A percentile compares a stretch with the other conserved stretches of the same genome.
Evolutionary conservation across 2,888 invertebrate genomes (phyloP).

Genomic region (Adineta ricciae): DNA sequence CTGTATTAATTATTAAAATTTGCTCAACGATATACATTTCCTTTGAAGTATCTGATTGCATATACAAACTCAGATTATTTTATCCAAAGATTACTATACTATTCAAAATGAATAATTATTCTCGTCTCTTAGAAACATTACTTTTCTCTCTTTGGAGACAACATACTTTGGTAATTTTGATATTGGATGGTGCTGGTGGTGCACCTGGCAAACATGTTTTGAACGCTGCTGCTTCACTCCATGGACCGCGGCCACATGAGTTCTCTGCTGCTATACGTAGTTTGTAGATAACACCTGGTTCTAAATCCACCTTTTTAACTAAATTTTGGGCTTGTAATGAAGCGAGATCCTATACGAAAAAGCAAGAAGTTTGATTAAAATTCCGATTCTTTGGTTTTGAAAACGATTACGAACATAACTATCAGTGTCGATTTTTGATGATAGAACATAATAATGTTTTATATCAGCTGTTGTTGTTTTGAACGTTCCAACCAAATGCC

Average conservation of each 20-base stretch:
- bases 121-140: too few species aligned
- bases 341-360: not conserved
- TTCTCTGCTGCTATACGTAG: conserved; percentile 90
- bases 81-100: too few species aligned
- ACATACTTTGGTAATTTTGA: conserved; percentile 82
- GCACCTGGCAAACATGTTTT: conserved; percentile 93
- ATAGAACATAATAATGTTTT: conserved; percentile 5
- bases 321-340: not conserved
- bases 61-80: not conserved
- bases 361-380: not conserved
- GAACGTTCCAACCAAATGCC: conserved; percentile 5
- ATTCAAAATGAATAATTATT: too few species aligned
- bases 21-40: not conserved
- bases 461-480: not conserved
- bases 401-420: not conserved
- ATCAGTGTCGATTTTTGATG: not conserved
- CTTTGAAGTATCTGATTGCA: not conserved
- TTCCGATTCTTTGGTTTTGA: not conserved
- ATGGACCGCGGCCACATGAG: conserved; percentile 78
- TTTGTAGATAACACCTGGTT: conserved; percentile 91
- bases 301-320: conserved; percentile 52
- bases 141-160: conserved; percentile 44
- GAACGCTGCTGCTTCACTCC: conserved; percentile 82
- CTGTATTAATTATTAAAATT: too few species aligned
- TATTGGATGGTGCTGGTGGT: conserved; percentile 94